Evolutionary conservation across 2,113 vertebrate species (phyloP).

Genomic region (Carettochelys insculpta): DNA sequence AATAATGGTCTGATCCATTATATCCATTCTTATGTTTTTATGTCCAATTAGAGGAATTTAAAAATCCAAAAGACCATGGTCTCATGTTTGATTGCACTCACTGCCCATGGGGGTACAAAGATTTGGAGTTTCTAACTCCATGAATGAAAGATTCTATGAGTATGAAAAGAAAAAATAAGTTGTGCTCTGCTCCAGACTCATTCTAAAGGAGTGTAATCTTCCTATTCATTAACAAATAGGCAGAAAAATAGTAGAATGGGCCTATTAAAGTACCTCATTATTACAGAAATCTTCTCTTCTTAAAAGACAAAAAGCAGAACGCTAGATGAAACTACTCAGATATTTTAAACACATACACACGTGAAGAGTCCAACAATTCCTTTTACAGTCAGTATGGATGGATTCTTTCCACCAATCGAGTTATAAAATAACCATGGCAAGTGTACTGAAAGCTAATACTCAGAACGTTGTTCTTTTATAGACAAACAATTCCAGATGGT

Average conservation of each 20-base stretch:
- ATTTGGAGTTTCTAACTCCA: constrained; percentile 24
- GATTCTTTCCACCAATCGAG: neutral
- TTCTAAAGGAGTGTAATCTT: rapidly evolving
- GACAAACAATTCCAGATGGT: rapidly evolving
- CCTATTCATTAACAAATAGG: neutral
- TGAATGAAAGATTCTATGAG: neutral
- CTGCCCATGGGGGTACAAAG: constrained; percentile 20
- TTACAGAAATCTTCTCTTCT: neutral
- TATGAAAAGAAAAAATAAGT: neutral
- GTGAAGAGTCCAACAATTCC: neutral
- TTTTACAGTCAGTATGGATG: neutral
- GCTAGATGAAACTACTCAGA: constrained; percentile 11
- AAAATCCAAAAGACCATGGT: constrained; percentile 49
- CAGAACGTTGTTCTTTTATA: neutral
- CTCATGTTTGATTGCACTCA: constrained; percentile 36
- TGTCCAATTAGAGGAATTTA: too few relatives aligned
- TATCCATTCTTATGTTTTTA: too few relatives aligned
- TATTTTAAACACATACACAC: neutral
- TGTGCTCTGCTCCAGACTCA: neutral
- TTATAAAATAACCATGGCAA: neutral
- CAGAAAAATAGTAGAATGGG: constrained; percentile 16
- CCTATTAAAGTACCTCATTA: neutral
- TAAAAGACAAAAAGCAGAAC: neutral
- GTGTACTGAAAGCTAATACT: rapidly evolving
- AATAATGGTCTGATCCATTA: too few relatives aligned